Percentiles rank a stretch among this genome's conserved stretches.
phyloP scores from a whole-genome alignment of 2,797 vertebrate species.

The Micrastur ruficollis region DNA sequence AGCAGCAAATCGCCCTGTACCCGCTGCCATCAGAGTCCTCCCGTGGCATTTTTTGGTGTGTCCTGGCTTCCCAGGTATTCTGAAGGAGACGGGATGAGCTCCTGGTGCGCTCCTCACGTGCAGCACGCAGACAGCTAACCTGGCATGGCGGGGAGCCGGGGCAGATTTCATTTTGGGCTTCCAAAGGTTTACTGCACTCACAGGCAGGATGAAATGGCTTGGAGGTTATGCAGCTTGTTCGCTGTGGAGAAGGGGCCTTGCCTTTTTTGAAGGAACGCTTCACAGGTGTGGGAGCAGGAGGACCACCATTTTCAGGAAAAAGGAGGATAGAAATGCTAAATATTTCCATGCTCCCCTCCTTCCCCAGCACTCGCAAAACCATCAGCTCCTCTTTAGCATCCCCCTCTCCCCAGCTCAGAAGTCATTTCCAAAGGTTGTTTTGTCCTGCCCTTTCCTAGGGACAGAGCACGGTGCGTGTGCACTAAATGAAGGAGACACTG shows the following conservation, averaged over 20 bases:
- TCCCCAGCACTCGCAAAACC: background rate
- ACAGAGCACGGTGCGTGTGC: background rate
- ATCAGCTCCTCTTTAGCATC: background rate
- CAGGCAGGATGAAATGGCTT: background rate
- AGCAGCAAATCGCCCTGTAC: background rate
- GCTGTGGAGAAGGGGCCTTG: background rate
- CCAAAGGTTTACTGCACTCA: background rate
- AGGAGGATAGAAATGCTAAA: background rate
- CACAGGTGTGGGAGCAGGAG: background rate
- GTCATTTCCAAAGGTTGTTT: background rate
- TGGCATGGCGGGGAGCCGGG: background rate
- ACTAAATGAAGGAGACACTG: background rate
- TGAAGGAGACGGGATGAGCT: background rate
- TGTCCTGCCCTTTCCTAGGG: background rate
- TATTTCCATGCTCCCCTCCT: background rate
- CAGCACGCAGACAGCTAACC: too few species aligned
- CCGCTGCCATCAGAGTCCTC: background rate
- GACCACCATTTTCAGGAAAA: background rate
- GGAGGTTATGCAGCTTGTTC: background rate
- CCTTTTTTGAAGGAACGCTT: background rate
- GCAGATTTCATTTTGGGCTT: background rate
- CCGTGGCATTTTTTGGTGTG: rapidly evolving
- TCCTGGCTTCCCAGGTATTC: background rate
- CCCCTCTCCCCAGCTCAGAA: background rate
- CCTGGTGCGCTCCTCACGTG: background rate